phyloP scores from a whole-genome alignment of 2,113 vertebrate species.

The Canis aureus region DNA sequence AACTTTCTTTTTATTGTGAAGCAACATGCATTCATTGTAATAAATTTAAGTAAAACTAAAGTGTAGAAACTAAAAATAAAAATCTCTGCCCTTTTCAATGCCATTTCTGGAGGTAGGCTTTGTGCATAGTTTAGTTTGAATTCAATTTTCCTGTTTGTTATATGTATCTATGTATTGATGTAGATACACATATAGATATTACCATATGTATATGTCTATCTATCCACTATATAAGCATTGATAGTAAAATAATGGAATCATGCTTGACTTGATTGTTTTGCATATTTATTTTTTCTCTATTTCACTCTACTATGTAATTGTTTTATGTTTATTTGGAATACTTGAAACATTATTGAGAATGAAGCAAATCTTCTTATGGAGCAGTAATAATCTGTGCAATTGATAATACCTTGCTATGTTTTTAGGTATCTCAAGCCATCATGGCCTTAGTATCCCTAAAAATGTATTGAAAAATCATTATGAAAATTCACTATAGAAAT shows the following conservation, averaged over 20 bases:
- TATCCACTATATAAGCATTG: neutral
- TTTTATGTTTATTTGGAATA: constrained; percentile 73
- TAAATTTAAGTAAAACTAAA: neutral
- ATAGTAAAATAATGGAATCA: neutral
- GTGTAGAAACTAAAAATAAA: neutral
- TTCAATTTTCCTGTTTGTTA: neutral
- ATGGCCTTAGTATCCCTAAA: constrained; percentile 67
- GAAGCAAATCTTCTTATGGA: constrained; percentile 79
- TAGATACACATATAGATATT: neutral
- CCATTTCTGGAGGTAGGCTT: neutral
- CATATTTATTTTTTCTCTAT: neutral
- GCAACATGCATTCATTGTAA: neutral
- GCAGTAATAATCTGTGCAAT: constrained; percentile 77
- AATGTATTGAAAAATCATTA: constrained; percentile 74
- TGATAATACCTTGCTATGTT: constrained; percentile 77
- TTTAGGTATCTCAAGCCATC: constrained; percentile 70
- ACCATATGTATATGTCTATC: neutral
- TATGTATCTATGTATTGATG: neutral
- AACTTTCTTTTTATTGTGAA: neutral
- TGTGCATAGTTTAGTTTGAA: neutral
- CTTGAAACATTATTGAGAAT: constrained; percentile 82
- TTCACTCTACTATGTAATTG: neutral
- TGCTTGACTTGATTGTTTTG: neutral
- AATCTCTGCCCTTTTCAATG: neutral
- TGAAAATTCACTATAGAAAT: neutral